Percentiles rank a stretch among this genome's conserved stretches.
These are phyloP conservation scores for Platalea minor DNA, from an alignment of 2,797 vertebrate species.

Conservation along the genomic window DNA sequence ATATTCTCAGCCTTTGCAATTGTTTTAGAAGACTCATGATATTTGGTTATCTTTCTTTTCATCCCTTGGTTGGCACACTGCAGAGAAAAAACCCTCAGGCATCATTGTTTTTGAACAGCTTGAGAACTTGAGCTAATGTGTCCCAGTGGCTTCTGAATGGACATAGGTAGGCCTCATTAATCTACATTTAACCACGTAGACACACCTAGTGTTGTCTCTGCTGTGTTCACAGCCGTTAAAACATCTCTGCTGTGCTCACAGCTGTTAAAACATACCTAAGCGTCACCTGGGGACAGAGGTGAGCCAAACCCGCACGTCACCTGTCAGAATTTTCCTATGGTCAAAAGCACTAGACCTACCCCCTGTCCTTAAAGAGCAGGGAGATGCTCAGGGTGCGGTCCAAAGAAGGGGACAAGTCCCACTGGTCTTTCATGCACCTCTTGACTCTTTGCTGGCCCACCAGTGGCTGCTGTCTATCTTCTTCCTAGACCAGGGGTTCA, in stretches of 20 bases:
- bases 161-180: neutral
- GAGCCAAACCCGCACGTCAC: neutral
- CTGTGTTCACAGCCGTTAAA: neutral
- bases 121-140: neutral
- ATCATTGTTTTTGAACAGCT: neutral
- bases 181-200: neutral
- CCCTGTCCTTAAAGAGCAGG: neutral
- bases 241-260: neutral
- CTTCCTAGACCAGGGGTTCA: neutral
- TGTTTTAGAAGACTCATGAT: neutral
- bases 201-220: neutral
- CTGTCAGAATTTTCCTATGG: neutral
- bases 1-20: neutral
- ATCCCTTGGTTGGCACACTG: neutral
- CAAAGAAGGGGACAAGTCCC: neutral
- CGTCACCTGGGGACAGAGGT: neutral
- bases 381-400: neutral
- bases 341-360: neutral
- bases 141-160: neutral
- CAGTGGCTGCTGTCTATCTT: neutral
- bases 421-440: neutral
- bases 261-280: neutral
- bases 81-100: neutral
- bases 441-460: neutral
- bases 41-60: neutral